phyloP scores from a whole-genome alignment of 2,888 invertebrate species.

The Crocallis elinguaria region DNA sequence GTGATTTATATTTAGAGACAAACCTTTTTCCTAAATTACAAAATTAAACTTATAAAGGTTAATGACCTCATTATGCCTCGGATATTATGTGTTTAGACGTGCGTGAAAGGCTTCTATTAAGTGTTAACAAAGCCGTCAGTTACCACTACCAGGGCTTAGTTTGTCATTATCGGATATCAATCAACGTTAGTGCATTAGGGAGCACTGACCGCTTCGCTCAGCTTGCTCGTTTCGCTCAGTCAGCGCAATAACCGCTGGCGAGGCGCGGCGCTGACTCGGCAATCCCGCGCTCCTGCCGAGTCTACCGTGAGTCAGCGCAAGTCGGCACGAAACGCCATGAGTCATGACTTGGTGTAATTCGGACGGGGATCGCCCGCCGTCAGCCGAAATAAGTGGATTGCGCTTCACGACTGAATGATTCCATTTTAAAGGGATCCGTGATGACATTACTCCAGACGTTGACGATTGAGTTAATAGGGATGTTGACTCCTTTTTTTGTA shows the following conservation, averaged over 20 bases:
- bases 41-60: conserved; percentile 25
- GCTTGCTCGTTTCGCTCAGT: conserved; percentile 57
- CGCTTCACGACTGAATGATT: conserved; percentile 72
- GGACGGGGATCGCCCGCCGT: conserved; percentile 64
- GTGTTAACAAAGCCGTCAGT: conserved; percentile 30
- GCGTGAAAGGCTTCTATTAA: conserved; percentile 32
- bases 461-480: conserved; percentile 37
- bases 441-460: conserved; percentile 58
- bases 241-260: conserved; percentile 67
- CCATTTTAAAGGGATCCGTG: conserved; percentile 64
- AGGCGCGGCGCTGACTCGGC: conserved; percentile 65
- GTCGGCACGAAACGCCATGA: conserved; percentile 53
- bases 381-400: conserved; percentile 80
- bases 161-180: conserved; percentile 66
- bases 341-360: conserved; percentile 70
- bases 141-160: conserved; percentile 36
- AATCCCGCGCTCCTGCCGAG: conserved; percentile 54
- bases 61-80: conserved; percentile 23
- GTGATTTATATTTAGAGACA: conserved; percentile 45
- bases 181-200: conserved; percentile 68
- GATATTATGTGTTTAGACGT: conserved; percentile 23
- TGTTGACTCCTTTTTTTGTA: too few relatives aligned
- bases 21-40: conserved; percentile 20
- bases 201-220: conserved; percentile 43
- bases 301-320: conserved; percentile 71